These are phyloP conservation scores for Conus canariensis DNA, from an alignment of 2,888 invertebrate genomes.

Conservation along the genomic window DNA sequence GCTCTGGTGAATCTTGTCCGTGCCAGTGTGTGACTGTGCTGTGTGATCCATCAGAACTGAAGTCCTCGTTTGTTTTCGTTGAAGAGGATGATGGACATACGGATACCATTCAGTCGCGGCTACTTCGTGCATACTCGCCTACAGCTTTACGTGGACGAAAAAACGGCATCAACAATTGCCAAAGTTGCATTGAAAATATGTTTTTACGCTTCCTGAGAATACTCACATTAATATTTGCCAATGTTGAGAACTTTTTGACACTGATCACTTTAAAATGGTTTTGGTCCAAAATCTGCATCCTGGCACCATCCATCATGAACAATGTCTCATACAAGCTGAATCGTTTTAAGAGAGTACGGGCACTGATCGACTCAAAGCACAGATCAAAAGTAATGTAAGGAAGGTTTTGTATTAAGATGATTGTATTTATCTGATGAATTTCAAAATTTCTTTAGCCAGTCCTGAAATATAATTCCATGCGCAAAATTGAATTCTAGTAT, in stretches of 20 bases:
- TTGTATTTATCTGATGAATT: no score
- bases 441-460: no score
- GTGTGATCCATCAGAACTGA: slow-evolving; percentile 1
- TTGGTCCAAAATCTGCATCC: not conserved
- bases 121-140: not conserved
- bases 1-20: not conserved
- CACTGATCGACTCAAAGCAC: not conserved
- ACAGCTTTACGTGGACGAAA: no score
- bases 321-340: slow-evolving; percentile 22
- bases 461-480: no score
- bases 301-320: slow-evolving; percentile 12
- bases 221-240: not conserved
- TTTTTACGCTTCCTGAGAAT: not conserved
- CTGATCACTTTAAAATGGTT: slow-evolving; percentile 26
- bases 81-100: not conserved
- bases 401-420: not conserved
- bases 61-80: slow-evolving; percentile 8
- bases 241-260: not conserved
- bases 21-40: slow-evolving; percentile 29
- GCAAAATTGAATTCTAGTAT: no score
- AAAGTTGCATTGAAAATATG: not conserved
- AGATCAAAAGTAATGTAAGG: slow-evolving; percentile 31
- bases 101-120: not conserved
- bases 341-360: slow-evolving; percentile 25
- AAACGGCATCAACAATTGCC: not conserved